Percentiles rank a stretch among this genome's conserved stretches.
phyloP scores from a whole-genome alignment of 2,797 vertebrate genomes.

The Onychomys torridus region DNA sequence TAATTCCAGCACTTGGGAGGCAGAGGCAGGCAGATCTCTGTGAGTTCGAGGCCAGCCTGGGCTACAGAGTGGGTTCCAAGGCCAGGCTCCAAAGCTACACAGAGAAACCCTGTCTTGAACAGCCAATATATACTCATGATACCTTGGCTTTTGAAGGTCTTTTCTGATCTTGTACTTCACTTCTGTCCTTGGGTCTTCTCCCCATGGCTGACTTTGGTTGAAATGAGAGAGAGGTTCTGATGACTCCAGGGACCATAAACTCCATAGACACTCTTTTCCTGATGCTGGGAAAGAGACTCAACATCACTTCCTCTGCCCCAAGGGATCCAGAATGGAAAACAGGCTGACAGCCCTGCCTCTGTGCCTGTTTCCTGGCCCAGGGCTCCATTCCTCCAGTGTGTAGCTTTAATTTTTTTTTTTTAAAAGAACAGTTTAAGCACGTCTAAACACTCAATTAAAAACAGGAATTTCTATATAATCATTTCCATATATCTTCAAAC shows the following conservation, averaged over 20 bases:
- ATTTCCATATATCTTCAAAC: constrained; percentile 16
- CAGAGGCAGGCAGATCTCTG: too few species aligned
- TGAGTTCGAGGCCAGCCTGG: too few species aligned
- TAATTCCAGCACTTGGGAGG: too few species aligned
- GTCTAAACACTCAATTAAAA: constrained; percentile 3
- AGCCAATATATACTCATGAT: too few species aligned
- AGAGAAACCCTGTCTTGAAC: too few species aligned
- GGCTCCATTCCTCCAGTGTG: not conserved
- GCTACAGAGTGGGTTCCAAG: too few species aligned
- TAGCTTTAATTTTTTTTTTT: not conserved
- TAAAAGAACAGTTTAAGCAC: constrained; percentile 27
- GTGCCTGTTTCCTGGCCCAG: not conserved
- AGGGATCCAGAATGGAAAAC: not conserved
- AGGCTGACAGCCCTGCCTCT: not conserved
- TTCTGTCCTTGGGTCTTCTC: not conserved
- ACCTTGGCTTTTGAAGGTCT: not conserved
- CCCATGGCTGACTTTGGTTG: not conserved
- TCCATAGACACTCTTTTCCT: not conserved
- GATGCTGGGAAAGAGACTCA: not conserved
- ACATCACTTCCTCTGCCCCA: not conserved
- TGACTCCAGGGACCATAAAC: not conserved
- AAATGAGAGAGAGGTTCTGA: not conserved
- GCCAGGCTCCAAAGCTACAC: too few species aligned
- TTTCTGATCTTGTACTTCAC: not conserved
- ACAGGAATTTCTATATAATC: not conserved